A percentile compares a stretch with the other conserved stretches of the same genome.
These are phyloP conservation scores for Sebastiscus albofasciatus DNA, from an alignment of 2,797 vertebrate species.

Conservation along the genomic window DNA sequence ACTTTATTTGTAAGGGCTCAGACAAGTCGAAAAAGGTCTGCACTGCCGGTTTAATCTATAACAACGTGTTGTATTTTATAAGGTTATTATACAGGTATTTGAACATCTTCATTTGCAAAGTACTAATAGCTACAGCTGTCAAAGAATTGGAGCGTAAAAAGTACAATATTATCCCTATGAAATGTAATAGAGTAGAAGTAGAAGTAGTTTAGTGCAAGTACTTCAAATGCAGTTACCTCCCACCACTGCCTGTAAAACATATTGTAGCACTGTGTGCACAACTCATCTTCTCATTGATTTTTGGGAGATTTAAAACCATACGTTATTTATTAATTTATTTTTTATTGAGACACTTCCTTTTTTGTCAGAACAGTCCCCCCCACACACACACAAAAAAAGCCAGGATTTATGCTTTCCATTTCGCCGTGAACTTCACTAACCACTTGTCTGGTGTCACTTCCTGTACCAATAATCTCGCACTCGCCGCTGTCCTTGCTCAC, in stretches of 20 bases:
- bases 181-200: not conserved
- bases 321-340: slow-evolving; percentile 14
- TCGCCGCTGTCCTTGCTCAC: slow-evolving; percentile 41
- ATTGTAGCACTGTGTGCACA: not conserved
- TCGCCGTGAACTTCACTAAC: slow-evolving; percentile 34
- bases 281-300: slow-evolving; percentile 4
- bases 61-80: not conserved
- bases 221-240: not conserved
- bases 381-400: not conserved
- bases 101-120: not conserved
- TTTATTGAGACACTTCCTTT: not conserved
- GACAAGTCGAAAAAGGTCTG: not conserved
- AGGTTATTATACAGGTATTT: not conserved
- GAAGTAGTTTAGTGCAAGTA: not conserved
- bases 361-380: not conserved
- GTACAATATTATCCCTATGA: not conserved
- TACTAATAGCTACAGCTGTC: not conserved
- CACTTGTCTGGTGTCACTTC: slow-evolving; percentile 51
- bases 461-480: slow-evolving; percentile 39
- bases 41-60: not conserved
- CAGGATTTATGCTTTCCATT: slow-evolving; percentile 39
- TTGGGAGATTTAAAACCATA: not conserved
- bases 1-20: not conserved
- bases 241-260: not conserved
- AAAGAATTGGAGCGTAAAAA: not conserved